phyloP scores from a whole-genome alignment of 2,888 invertebrate species.

The Rutpela maculata region DNA sequence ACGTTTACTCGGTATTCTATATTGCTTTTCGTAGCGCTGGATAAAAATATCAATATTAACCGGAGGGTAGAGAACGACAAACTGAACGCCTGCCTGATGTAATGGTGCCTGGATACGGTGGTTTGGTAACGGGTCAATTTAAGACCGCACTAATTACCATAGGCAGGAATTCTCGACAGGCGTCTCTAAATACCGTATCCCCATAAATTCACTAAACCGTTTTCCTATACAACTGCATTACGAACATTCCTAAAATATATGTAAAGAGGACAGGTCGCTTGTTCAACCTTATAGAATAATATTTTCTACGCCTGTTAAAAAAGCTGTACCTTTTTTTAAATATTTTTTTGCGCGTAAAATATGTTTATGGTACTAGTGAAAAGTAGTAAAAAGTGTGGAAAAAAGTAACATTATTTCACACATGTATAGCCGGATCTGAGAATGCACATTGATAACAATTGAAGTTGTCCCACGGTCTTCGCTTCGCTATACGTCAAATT shows the following conservation, averaged over 20 bases:
- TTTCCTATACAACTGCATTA: not conserved
- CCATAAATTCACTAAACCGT: not conserved
- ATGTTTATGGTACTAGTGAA: too few species aligned
- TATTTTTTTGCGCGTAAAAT: too few species aligned
- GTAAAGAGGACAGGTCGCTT: too few species aligned
- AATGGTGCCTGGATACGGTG: conserved; percentile 4
- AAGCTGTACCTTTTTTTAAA: too few species aligned
- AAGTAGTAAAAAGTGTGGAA: too few species aligned
- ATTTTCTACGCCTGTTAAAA: too few species aligned
- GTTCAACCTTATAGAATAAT: too few species aligned
- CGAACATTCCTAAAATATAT: not conserved
- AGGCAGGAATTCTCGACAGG: conserved; percentile 4
- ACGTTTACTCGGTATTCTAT: not conserved
- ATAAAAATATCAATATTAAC: not conserved
- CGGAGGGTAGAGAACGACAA: not conserved
- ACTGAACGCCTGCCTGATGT: not conserved
- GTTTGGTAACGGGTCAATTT: conserved; percentile 1
- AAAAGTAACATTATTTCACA: too few species aligned
- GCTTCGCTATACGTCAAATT: too few species aligned
- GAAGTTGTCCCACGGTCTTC: too few species aligned
- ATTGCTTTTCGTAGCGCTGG: not conserved
- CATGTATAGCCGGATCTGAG: too few species aligned
- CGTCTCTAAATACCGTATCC: not conserved
- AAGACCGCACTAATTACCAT: conserved; percentile 1
- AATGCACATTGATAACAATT: too few species aligned